A percentile compares a stretch with the other conserved stretches of the same genome.
phyloP scores from a whole-genome alignment of 1,140 invertebrate species.

The Spodoptera frugiperda region DNA sequence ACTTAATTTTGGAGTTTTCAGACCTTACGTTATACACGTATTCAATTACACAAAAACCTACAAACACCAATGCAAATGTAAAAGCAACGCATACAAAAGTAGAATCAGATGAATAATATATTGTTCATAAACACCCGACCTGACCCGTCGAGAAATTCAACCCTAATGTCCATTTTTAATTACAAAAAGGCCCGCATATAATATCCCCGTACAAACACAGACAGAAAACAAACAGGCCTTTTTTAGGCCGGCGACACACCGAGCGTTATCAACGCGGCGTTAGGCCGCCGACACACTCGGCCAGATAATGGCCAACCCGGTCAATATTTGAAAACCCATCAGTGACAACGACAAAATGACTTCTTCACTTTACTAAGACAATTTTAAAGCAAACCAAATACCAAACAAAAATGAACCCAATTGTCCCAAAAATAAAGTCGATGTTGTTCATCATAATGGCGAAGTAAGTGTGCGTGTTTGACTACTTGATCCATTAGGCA shows the following conservation, averaged over 20 bases:
- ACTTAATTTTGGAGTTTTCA: background rate
- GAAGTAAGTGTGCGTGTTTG: conserved; percentile 35
- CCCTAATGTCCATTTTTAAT: conserved; percentile 64
- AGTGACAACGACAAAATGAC: conserved; percentile 67
- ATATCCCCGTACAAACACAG: conserved; percentile 68
- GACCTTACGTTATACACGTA: too few relatives aligned
- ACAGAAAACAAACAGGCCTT: conserved; percentile 67
- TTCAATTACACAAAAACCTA: too few relatives aligned
- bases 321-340: conserved; percentile 83
- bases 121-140: conserved; percentile 18
- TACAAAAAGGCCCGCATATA: conserved; percentile 67
- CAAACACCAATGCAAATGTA: conserved; percentile 8
- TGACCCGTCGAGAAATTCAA: conserved; percentile 47
- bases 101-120: conserved; percentile 40
- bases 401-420: conserved; percentile 15
- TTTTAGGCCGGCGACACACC: conserved; percentile 71
- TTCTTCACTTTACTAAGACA: conserved; percentile 73
- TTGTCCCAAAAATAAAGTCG: conserved; percentile 30
- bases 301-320: conserved; percentile 74
- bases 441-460: conserved; percentile 12
- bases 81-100: background rate
- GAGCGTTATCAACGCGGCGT: conserved; percentile 69
- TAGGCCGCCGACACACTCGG: conserved; percentile 64
- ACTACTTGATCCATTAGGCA: conserved; percentile 68
- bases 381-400: conserved; percentile 45